phyloP scores from a whole-genome alignment of 2,113 vertebrate genomes.

The Archocentrus centrarchus region DNA sequence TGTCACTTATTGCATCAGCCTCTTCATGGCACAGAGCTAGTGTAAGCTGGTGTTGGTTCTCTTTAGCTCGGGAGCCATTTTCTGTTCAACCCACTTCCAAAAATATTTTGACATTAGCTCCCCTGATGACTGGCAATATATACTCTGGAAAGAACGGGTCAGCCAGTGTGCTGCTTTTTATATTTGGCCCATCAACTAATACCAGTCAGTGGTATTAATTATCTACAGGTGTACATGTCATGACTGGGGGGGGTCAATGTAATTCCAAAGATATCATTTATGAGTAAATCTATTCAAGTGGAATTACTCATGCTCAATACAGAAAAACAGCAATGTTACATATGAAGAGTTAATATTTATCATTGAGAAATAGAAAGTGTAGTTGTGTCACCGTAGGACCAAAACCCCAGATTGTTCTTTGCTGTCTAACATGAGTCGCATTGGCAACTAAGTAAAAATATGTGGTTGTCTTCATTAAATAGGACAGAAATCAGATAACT shows the following conservation, averaged over 20 bases:
- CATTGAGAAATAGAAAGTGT: background rate
- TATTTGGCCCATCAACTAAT: background rate
- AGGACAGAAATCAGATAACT: background rate
- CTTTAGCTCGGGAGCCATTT: background rate
- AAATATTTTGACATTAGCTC: background rate
- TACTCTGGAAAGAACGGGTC: background rate
- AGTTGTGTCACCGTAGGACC: background rate
- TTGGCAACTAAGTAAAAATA: background rate
- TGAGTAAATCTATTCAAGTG: background rate
- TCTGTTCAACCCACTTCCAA: background rate
- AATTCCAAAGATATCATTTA: too few relatives aligned
- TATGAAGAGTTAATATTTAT: background rate
- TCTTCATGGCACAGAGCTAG: background rate
- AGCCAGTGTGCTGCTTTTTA: conserved; percentile 11
- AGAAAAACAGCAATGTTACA: background rate
- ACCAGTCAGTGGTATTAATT: too few relatives aligned
- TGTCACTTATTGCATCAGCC: background rate
- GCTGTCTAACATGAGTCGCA: too few relatives aligned
- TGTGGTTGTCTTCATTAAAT: background rate
- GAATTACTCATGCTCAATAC: background rate
- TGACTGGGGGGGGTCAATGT: too few relatives aligned
- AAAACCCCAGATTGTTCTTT: background rate
- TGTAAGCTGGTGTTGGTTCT: background rate
- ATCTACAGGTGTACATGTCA: background rate
- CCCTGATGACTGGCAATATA: background rate